Evolutionary conservation across 2,888 invertebrate species (phyloP), one percentile per base, ranked within the genome.

Genomic region (Priocnemis perturbator): DNA sequence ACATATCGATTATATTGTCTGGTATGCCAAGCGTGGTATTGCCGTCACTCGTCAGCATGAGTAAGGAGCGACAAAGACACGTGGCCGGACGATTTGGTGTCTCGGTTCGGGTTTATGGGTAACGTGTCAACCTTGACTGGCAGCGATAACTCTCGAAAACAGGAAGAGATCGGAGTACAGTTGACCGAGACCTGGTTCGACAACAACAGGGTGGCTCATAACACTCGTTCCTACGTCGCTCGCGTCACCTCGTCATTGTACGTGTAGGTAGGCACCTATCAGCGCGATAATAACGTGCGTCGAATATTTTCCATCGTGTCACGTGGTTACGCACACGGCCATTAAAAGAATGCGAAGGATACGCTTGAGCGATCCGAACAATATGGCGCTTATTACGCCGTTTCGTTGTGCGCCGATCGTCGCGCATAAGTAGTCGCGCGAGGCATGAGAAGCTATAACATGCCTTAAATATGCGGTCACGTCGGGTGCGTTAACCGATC

Each of bases 331-430:
- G 66, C 67, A 45, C 50, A 60, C 65, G 53, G 26, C 17, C 60
- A 5, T 37, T 26, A 73, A 74, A 75, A 76, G 64, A 78, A 76
- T 67, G 68, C 76, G 66, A 67, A 64, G 64, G 78, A 78, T 73
- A 78, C 76, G 78, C 63, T 78, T 60, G 73, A 78, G 60, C 65
- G 73, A 60, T 19, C 69, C 67, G 53, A 60, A 69, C 70, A 69
- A 75, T 75, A 75, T 71, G 58, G 59, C 69, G 62, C 73, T 78
- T 78, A 78, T 78, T 75, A 78, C 73, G 69, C 70, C 74, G 72
- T 75, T 75, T 77, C 64, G 75, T 77, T 77, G 67, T 64, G 17
- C n/a, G 50, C 17, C 9, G 50, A 50, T 37, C 37, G 37, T 37
- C 37, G 37, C 37, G 37, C 37, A 70, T 62, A 56, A 62, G 64